phyloP scores from a whole-genome alignment of 2,797 vertebrate genomes.

The Calcarius lapponicus region DNA sequence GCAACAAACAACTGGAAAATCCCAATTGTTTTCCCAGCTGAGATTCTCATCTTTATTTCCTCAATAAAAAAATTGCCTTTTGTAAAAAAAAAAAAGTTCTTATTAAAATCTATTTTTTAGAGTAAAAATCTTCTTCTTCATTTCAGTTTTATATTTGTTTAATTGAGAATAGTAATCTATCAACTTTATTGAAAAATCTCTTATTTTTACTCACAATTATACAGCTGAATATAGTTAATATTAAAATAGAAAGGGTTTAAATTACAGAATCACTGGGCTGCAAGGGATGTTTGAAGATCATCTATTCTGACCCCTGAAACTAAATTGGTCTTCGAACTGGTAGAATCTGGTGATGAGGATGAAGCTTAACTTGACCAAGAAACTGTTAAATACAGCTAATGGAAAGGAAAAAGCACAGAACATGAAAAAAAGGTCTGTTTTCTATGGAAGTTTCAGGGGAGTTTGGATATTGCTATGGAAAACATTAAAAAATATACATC shows the following conservation, averaged over 20 bases:
- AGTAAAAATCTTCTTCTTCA: background rate
- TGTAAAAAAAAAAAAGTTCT: background rate
- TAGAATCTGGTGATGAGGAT: background rate
- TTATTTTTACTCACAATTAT: background rate
- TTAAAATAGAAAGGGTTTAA: background rate
- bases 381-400: background rate
- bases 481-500: background rate
- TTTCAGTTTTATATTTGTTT: background rate
- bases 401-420: background rate
- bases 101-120: background rate
- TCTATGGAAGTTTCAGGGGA: rapidly evolving
- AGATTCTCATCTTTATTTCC: background rate
- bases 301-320: background rate
- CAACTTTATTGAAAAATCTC: background rate
- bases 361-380: background rate
- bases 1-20: background rate
- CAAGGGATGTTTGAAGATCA: background rate
- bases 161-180: background rate
- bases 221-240: background rate
- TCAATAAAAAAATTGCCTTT: background rate
- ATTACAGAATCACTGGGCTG: background rate
- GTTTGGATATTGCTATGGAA: background rate
- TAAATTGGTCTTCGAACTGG: background rate
- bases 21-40: background rate
- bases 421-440: background rate